phyloP scores from a whole-genome alignment of 2,888 invertebrate species.

The Neoitamus cyanurus region DNA sequence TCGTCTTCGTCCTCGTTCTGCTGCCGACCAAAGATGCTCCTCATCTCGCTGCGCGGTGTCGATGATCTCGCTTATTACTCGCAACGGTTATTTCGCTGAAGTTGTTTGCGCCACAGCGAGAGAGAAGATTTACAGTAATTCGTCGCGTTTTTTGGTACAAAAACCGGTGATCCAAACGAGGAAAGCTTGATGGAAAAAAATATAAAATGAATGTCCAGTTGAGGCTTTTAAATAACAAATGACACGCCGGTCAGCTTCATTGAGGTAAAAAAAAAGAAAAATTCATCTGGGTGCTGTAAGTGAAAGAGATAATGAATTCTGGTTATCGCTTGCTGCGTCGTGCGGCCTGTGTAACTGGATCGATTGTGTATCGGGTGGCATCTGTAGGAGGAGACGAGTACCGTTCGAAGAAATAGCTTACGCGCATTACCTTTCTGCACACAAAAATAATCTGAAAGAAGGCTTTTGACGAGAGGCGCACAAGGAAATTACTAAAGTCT shows the following conservation, averaged over 20 bases:
- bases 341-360: not conserved
- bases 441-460: not conserved
- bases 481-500: not conserved
- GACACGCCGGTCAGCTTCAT: not conserved
- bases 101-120: not conserved
- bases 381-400: constrained; percentile 14
- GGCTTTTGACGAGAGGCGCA: not conserved
- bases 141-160: constrained; percentile 14
- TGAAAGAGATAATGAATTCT: constrained; percentile 1
- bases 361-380: not conserved
- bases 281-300: not conserved
- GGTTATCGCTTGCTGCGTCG: not conserved
- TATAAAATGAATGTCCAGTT: not conserved
- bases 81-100: constrained; percentile 20
- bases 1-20: not conserved
- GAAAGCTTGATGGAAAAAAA: not conserved
- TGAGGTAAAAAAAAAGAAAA: not conserved
- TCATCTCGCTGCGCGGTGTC: not conserved
- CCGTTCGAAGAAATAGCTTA: constrained; percentile 23
- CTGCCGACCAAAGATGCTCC: not conserved
- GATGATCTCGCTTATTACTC: constrained; percentile 33
- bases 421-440: constrained; percentile 9
- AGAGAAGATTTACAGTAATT: constrained; percentile 24
- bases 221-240: constrained; percentile 3
- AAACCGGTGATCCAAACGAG: not conserved